A percentile compares a stretch with the other conserved stretches of the same genome.
Evolutionary conservation across 2,888 invertebrate genomes (phyloP).

Genomic region (Galerucella nymphaeae): DNA sequence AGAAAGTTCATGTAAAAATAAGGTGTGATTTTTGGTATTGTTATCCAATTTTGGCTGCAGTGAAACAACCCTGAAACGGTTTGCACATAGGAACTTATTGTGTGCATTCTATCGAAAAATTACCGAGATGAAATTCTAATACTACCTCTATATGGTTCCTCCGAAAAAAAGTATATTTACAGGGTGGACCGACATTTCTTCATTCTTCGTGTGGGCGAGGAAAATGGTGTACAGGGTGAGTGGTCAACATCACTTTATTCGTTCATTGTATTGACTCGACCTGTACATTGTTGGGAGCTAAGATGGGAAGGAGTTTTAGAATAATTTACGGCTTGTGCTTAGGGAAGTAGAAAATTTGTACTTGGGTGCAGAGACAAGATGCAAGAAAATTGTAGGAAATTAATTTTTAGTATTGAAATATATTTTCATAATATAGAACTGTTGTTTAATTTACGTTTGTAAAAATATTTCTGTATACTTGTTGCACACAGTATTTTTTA

Average conservation of each 20-base stretch:
- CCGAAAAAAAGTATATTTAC: conserved; percentile 6
- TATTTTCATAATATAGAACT: not conserved
- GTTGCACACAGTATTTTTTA: no score
- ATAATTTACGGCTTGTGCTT: conserved; percentile 1
- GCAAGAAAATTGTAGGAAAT: no score
- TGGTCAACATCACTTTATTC: conserved; percentile 13
- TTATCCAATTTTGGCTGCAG: no score
- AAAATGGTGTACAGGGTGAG: not conserved
- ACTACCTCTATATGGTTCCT: conserved; percentile 31
- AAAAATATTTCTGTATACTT: no score
- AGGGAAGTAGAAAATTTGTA: not conserved
- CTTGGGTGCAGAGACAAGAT: not conserved
- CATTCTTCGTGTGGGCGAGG: not conserved
- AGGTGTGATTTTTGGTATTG: no score
- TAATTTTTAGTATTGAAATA: no score
- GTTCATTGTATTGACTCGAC: not conserved
- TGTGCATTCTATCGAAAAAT: not conserved
- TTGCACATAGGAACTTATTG: no score
- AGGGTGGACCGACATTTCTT: conserved; percentile 9
- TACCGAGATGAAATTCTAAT: conserved; percentile 4
- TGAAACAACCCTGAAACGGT: no score
- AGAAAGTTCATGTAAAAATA: no score
- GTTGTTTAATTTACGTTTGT: conserved; percentile 1
- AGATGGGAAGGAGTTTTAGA: not conserved
- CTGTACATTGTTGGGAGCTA: conserved; percentile 4